Base-by-base conservation (phyloP, 2,797 vertebrate species). In the Eupleurogrammus muticus region DNA sequence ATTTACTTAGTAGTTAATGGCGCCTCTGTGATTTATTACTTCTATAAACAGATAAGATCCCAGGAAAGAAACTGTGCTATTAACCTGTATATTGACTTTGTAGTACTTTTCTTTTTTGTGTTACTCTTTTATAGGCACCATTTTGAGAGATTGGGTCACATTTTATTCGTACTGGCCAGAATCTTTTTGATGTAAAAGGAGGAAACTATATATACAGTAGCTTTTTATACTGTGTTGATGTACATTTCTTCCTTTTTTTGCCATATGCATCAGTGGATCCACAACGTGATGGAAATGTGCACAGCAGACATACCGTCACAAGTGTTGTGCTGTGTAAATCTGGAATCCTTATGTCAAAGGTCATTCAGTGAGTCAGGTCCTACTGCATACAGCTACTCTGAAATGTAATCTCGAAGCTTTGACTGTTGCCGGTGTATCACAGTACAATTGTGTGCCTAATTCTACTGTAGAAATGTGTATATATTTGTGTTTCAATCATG, bases 221-320 rank as follows among this genome's bases (percentile, higher is more conserved):
- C n/a, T 28, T 86, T 90, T 90, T 88, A 53, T 87, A 89, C 78
- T 67, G 71, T 84, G 49, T 54, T 79, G 65, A 78, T 87, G 70
- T 83, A 66, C 57, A 79, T 74, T 64, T 61, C 16, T 63, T 42
- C 21, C 34, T 58, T 35, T 75, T 69, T 24, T 73, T 44, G 20
- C 28, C 64, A 5, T 66, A 47, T 23, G 35, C 42, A 50, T 56
- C 46, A 32, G 9, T 68, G 13, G 47, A 67, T 35, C 54, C 19
- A 28, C 55, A 48, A 23, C 21, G 9, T 66, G 46, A 68, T 44
- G 24, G 14, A 62, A 65, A 58, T 28, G 61, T 66, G 54, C 1
- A 52, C 13, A 63, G 38, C 20, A 48, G 4, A 38, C n/a, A 52
- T 20, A 38, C 50, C 64, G 14, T 40, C 44, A 52, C 24, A 36